A percentile compares a stretch with the other conserved stretches of the same genome.
phyloP scores from a whole-genome alignment of 2,888 invertebrate species.

The Cataglyphis livida region DNA sequence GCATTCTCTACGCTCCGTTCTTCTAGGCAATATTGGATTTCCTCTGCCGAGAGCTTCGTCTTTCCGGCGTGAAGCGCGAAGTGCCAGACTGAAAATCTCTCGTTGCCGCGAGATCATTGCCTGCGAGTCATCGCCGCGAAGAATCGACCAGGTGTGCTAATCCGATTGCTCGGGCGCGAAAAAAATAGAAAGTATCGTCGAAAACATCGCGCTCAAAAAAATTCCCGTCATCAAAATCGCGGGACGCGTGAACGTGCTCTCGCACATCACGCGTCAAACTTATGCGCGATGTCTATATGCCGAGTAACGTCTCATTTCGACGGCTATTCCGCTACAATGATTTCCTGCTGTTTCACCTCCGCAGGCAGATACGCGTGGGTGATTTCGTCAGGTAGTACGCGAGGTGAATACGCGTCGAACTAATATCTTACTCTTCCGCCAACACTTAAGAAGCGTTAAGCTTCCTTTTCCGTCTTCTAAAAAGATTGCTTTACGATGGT shows the following conservation, averaged over 20 bases:
- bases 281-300: slow-evolving; percentile 33
- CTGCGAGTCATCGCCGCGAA: slow-evolving; percentile 4
- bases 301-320: slow-evolving; percentile 61
- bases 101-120: slow-evolving; percentile 22
- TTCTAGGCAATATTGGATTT: slow-evolving; percentile 20
- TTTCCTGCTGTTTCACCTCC: slow-evolving; percentile 62
- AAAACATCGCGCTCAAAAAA: slow-evolving; percentile 13
- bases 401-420: slow-evolving; percentile 50
- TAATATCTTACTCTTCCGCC: slow-evolving; percentile 57
- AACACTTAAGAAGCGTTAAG: slow-evolving; percentile 25
- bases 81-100: neutral
- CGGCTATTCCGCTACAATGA: slow-evolving; percentile 55
- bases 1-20: slow-evolving; percentile 63
- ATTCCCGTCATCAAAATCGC: slow-evolving; percentile 25
- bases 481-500: neutral
- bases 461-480: slow-evolving; percentile 14
- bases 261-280: slow-evolving; percentile 22
- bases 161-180: slow-evolving; percentile 42
- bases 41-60: neutral
- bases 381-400: slow-evolving; percentile 58
- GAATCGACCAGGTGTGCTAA: slow-evolving; percentile 19
- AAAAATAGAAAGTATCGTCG: slow-evolving; percentile 32
- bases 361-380: slow-evolving; percentile 55
- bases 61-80: slow-evolving; percentile 15
- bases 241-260: slow-evolving; percentile 3